Evolutionary conservation across 2,888 invertebrate species (phyloP).

Genomic region (Andrena camellia): DNA sequence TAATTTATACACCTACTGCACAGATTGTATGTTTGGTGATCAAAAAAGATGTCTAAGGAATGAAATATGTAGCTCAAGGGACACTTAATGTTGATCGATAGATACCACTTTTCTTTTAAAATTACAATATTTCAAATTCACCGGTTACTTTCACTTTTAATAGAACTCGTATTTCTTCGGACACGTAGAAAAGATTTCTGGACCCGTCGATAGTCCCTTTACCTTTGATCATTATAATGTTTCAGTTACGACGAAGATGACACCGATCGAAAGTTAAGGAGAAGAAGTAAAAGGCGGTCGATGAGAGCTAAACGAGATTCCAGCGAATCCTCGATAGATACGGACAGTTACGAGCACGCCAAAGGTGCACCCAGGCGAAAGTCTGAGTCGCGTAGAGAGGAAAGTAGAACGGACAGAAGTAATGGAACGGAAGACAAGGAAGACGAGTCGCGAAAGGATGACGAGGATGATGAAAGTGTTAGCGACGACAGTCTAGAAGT

Average conservation of each 20-base stretch:
- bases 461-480: slow-evolving; percentile 76
- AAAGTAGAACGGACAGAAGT: slow-evolving; percentile 69
- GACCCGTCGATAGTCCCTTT: neutral
- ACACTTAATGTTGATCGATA: too few relatives aligned
- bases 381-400: slow-evolving; percentile 63
- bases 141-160: too few relatives aligned
- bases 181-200: too few relatives aligned
- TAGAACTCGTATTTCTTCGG: too few relatives aligned
- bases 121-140: too few relatives aligned
- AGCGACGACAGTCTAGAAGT: slow-evolving; percentile 83
- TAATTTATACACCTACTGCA: too few relatives aligned
- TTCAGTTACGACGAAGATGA: slow-evolving; percentile 75
- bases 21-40: too few relatives aligned
- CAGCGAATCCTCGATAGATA: slow-evolving; percentile 86
- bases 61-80: too few relatives aligned
- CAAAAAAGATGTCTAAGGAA: too few relatives aligned
- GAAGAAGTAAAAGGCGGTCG: slow-evolving; percentile 74
- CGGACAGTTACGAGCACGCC: slow-evolving; percentile 73
- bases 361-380: slow-evolving; percentile 53
- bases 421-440: slow-evolving; percentile 76
- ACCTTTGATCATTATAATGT: neutral
- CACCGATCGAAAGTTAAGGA: slow-evolving; percentile 74
- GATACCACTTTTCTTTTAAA: too few relatives aligned
- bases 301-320: slow-evolving; percentile 85
- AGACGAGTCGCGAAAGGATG: slow-evolving; percentile 47